A percentile compares a stretch with the other conserved stretches of the same genome.
phyloP scores from a whole-genome alignment of 2,888 invertebrate species.

The Harpalus rubripes region DNA sequence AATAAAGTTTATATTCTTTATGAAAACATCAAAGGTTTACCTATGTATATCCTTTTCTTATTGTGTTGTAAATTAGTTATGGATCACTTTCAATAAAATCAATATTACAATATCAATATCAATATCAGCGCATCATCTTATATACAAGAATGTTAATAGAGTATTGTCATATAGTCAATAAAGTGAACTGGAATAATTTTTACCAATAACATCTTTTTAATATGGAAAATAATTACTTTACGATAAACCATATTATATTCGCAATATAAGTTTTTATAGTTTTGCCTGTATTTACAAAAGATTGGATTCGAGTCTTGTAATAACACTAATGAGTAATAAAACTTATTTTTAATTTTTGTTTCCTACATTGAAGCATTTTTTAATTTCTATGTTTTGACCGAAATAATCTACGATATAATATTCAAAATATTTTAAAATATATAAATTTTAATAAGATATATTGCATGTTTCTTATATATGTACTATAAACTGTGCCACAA shows the following conservation, averaged over 20 bases:
- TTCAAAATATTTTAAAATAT: no score
- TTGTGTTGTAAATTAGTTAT: conserved; percentile 34
- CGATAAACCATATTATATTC: conserved; percentile 5
- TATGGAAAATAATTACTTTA: not conserved
- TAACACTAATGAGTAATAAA: no score
- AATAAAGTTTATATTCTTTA: not conserved
- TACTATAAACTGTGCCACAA: no score
- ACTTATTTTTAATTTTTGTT: no score
- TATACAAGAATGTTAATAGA: conserved; percentile 39
- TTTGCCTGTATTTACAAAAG: no score
- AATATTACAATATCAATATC: conserved; percentile 29
- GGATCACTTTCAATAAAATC: conserved; percentile 32
- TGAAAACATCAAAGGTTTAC: not conserved
- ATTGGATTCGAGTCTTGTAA: no score
- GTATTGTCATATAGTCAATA: conserved; percentile 12
- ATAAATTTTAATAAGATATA: no score
- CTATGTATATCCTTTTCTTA: not conserved
- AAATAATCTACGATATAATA: no score
- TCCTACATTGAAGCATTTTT: no score
- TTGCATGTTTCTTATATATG: no score
- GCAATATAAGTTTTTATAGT: not conserved
- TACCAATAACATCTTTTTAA: not conserved
- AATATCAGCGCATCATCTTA: conserved; percentile 8
- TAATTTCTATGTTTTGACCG: no score
- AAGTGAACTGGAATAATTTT: not conserved